Base-by-base conservation (phyloP, 2,113 vertebrate genomes). In the Etia nguti region DNA sequence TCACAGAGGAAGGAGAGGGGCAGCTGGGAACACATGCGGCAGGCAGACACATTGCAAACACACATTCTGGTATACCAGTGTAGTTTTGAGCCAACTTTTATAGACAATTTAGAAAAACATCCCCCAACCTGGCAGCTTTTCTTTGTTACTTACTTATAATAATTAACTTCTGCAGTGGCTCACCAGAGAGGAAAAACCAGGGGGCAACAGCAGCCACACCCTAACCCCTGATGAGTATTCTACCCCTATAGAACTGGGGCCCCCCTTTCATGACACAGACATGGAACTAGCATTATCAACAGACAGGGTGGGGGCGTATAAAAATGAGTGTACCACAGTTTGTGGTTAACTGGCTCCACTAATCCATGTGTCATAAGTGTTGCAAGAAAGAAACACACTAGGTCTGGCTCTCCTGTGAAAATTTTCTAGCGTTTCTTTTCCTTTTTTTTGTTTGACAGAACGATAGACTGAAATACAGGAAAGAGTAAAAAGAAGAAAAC, bases 21-120 rank as follows among this genome's bases (percentile, higher is more conserved):
- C 94, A 94, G 95, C 94, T 94, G 93, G 86, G 90, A 96, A 95
- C 95, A 94, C 90, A 94, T 86, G 88, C 88, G 41, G 82, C 36
- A 22, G 75, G 70, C 80, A 89, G 56, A 92, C 90, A 84, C 87
- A 90, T 90, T 90, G 89, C 86, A 91, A 93, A 91, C 86, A 92
- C 89, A 89, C 86, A 91, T 75, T 92, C 86, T 84, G 87, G 80
- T 91, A 90, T 88, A 92, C 81, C 85, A 86, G 88, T 89, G 91
- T 88, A 94, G 79, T 93, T 92, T 90, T 83, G 85, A 87, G 85
- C 56, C 70, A 88, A 57, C 34, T 92, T 94, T 91, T 93, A 92
- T 90, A 82, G 88, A 90, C 82, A 88, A 86, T 91, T 89, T 88
- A 85, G 82, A 83, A 85, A 89, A 90, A 87, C 83, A 85, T 77